These are phyloP conservation scores for Opisthocomus hoazin DNA, from an alignment of 2,113 vertebrate species.

Conservation along the genomic window DNA sequence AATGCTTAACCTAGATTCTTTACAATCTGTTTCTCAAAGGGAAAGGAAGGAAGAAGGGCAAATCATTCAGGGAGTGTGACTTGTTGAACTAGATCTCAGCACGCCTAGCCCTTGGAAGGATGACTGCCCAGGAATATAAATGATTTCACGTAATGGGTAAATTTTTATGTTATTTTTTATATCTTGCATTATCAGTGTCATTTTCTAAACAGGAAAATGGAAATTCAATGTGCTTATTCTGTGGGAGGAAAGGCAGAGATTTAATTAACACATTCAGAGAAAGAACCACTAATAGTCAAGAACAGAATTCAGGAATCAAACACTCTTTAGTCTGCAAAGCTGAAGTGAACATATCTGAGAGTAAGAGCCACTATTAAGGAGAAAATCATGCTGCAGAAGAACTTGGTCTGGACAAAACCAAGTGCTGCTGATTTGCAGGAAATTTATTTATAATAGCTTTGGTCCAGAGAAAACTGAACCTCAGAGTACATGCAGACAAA, in stretches of 20 bases:
- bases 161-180: background rate
- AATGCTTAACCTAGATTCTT: background rate
- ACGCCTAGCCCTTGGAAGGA: background rate
- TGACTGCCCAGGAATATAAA: background rate
- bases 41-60: background rate
- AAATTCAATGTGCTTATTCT: background rate
- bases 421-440: background rate
- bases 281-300: background rate
- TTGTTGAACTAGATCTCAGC: background rate
- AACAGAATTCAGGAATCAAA: background rate
- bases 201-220: background rate
- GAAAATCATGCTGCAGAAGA: background rate
- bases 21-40: background rate
- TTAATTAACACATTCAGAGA: background rate
- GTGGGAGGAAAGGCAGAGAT: background rate
- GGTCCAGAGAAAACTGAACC: background rate
- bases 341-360: background rate
- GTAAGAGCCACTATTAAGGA: background rate
- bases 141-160: background rate
- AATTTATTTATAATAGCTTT: background rate
- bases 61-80: background rate
- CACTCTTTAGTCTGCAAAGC: background rate
- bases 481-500: background rate
- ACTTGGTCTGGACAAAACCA: background rate
- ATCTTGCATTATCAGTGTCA: background rate